Base-by-base conservation (phyloP, 2,113 vertebrate species). In the Etia nguti region DNA sequence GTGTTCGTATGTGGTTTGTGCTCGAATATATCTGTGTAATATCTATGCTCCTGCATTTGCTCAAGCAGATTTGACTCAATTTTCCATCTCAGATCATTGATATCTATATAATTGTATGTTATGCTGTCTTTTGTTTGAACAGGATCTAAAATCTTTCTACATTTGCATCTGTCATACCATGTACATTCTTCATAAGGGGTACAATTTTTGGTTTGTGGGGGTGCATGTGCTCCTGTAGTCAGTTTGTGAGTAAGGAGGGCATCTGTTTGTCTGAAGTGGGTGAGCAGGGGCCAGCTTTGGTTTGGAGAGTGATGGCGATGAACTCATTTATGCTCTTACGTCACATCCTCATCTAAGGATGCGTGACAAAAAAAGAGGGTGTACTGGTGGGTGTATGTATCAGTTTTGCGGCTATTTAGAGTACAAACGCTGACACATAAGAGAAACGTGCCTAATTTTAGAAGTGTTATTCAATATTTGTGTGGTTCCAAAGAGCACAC, bases 261-360 rank as follows among this genome's bases (percentile, higher is more conserved):
- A 62, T 82, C 38, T 79, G 10, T 62, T 79, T 87, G 85, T 85
- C 54, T 87, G 65, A 52, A 34, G 60, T 54, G 54, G 57, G 75
- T 68, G 62, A 83, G 46, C 29, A 83, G 22, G 59, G 89, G 80
- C 75, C 34, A 82, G 57, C 6, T 11, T 31, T 84, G 81, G 79
- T 46, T 82, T 50, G 12, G 24, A 86, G 31, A 84, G 60, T 80
- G 80, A 88, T 70, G 43, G 83, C 55, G 7, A 81, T 84, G 29
- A 88, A 60, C 75, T 88, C 70, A 92, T 90, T 85, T 82, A 87
- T 73, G 56, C 62, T 86, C 73, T 88, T 91, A 90, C 83, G 85
- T 93, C 88, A 92, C 68, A 88, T 65, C 34, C 31, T 82, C 80
- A 83, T 88, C 80, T 82, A 57, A 80, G 86, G 50, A 86, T 92